These are phyloP conservation scores for Lamprologus speciosus DNA, from an alignment of 2,113 vertebrate species.

Conservation along the genomic window DNA sequence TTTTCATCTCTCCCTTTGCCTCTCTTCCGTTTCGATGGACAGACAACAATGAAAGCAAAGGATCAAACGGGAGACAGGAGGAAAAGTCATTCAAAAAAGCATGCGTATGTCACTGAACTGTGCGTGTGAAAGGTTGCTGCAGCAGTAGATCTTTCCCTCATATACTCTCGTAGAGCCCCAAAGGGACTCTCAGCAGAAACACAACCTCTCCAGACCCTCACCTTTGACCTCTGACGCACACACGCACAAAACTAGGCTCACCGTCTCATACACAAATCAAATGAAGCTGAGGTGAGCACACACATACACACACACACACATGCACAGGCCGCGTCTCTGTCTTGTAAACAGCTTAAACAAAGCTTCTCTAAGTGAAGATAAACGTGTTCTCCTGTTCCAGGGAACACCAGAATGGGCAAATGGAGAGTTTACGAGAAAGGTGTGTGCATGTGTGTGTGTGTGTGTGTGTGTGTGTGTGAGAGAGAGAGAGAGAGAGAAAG, in stretches of 20 bases:
- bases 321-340: neutral
- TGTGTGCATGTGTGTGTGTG: neutral
- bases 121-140: neutral
- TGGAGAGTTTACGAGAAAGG: conserved; percentile 59
- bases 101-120: neutral
- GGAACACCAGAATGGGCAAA: conserved; percentile 34
- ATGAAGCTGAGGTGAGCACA: neutral
- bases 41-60: conserved; percentile 43
- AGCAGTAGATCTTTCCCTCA: conserved; percentile 45
- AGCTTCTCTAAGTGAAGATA: conserved; percentile 55
- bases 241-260: conserved; percentile 42
- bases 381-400: conserved; percentile 37
- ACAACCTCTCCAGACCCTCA: conserved; percentile 66
- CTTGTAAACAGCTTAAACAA: conserved; percentile 67
- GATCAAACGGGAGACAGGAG: conserved; percentile 46
- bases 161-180: conserved; percentile 45
- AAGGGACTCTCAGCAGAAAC: conserved; percentile 54
- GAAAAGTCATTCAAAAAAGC: conserved; percentile 29
- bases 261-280: conserved; percentile 61
- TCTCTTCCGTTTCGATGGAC: conserved; percentile 55
- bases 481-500: neutral
- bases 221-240: conserved; percentile 59
- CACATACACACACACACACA: neutral
- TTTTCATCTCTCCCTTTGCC: conserved; percentile 40
- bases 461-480: neutral